A percentile compares a stretch with the other conserved stretches of the same genome.
Evolutionary conservation across 2,888 invertebrate species (phyloP).

Genomic region (Microchrysa polita): DNA sequence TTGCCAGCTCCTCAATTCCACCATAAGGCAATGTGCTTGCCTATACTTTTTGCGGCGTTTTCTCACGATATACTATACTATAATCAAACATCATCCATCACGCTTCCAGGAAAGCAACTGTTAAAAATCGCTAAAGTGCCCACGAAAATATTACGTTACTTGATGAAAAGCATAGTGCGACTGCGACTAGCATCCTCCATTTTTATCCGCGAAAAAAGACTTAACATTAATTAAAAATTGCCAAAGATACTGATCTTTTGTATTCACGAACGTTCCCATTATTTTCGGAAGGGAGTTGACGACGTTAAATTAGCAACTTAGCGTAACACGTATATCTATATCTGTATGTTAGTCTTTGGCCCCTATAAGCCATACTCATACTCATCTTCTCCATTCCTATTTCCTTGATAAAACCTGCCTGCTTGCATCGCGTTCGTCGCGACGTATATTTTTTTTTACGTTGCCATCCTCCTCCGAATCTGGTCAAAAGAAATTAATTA

Average conservation of each 20-base stretch:
- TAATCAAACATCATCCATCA: no score
- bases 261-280: conserved; percentile 36
- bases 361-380: no score
- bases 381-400: no score
- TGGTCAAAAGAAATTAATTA: conserved; percentile 17
- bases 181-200: background rate
- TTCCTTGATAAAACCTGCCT: no score
- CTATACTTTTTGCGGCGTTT: background rate
- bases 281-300: conserved; percentile 16
- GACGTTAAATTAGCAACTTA: conserved; percentile 33
- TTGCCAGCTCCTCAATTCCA: no score
- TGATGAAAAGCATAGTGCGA: background rate
- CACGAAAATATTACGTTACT: background rate
- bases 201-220: background rate
- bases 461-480: conserved; percentile 4
- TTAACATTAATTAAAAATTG: conserved; percentile 33
- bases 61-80: background rate
- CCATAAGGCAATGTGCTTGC: no score
- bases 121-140: background rate
- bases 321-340: background rate
- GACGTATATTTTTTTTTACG: no score
- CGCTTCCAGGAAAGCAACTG: conserved; percentile 12
- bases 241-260: conserved; percentile 29
- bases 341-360: background rate
- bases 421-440: conserved; percentile 1